Evolutionary conservation across 2,797 vertebrate genomes (phyloP), one percentile per base, ranked within the genome.

Genomic region (Perodicticus potto): DNA sequence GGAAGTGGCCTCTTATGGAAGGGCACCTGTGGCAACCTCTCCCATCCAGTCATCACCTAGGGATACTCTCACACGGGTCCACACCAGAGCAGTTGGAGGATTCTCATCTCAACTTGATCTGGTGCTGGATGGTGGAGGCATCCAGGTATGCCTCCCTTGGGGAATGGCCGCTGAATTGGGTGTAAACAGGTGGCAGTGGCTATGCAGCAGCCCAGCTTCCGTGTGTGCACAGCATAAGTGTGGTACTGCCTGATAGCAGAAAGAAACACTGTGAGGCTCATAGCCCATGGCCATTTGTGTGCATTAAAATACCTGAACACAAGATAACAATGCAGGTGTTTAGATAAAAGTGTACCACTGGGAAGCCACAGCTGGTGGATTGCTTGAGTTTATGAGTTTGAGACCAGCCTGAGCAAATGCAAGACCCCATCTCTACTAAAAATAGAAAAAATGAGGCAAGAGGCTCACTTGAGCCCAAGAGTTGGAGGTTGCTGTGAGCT

Each of bases 11-110:
- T 83, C 63, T 37, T 22, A 17, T 53, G 49, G 49, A 53, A 4
- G 49, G 49, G 49, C 49, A 53, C 14, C 49, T 53, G 10, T 53
- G 49, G 49, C 1, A 7, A 22, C 34, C 11, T 0, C 6, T 49
- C 80, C 1, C 10, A 73, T 27, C 25, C 4, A 3, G 22, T n/a
- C 65, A 53, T 43, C 29, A 22, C 67, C 67, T 9, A 86, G 19
- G 59, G n/a, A 29, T 3, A 2, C 10, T 13, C 37, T 32, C 1
- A 5, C 40, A 17, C 5, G 7, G 40, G 27, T 34, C 49, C 29
- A 8, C 20, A 8, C 0, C 37, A 4, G 59, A 16, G 27, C 40
- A 8, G 0, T 16, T 70, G 0, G 2, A n/a, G 4, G 73, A 11
- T 8, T 43, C 57, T 40, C 17, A 10, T 65, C 7, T 19, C 14